Base-by-base conservation (phyloP, 2,797 vertebrate species). In the Oreochromis grahami region DNA sequence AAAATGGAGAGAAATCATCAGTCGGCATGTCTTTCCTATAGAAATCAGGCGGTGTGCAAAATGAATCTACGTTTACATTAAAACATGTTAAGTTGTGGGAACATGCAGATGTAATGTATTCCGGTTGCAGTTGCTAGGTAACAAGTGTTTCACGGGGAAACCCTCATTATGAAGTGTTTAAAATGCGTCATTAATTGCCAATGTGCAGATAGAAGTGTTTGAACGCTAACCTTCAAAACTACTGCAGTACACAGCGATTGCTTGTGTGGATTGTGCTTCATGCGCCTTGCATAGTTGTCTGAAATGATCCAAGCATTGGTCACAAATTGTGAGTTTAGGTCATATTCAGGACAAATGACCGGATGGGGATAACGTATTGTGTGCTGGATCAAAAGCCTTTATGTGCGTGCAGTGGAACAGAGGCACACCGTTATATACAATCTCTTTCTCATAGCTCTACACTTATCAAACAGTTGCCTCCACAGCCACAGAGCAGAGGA, bases 101-200 rank as follows among this genome's bases (percentile, higher is more conserved):
- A 90, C 86, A 90, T 89, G 81, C 83, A 58, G 83, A 88, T 88
- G 78, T 88, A 78, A 90, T 89, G 91, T 90, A 83, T 93, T 94
- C 89, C 87, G 84, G 83, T 87, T 90, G 95, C 94, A 91, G 96
- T 97, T 97, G 96, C 96, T 97, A 97, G 96, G 96, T 94, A 96
- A 97, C 96, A 95, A 95, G 91, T 91, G 88, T 91, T 94, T 93
- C 88, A 84, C 77, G 86, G 95, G 95, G 94, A 95, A 95, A 92
- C 92, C 96, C 94, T 96, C 86, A 87, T 96, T 95, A 94, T 94
- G 88, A 96, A 95, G 94, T 93, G 95, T 95, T 95, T 94, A 92
- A 93, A 95, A 95, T 86, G 91, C 88, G 81, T 94, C 91, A 95
- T 96, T 96, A 96, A 95, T 94, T 91, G 90, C 86, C 89, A 89